Conservation (phyloP, 2,113 vertebrate species). For the Callorhinus ursinus region DNA sequence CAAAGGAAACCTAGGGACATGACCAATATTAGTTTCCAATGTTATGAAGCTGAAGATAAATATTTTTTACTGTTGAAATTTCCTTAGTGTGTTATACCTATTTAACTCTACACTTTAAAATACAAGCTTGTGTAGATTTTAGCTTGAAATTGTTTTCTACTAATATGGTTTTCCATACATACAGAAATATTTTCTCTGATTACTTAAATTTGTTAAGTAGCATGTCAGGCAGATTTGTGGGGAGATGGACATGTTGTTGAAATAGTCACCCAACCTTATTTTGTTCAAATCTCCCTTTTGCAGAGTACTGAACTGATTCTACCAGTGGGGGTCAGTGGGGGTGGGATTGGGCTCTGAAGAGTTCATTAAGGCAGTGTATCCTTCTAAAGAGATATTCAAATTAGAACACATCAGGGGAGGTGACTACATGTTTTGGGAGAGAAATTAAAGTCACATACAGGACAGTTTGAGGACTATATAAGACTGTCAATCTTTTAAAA, state of each 20-base stretch:
- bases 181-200: neutral
- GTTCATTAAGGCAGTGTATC: neutral
- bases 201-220: neutral
- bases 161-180: neutral
- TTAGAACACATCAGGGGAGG: neutral
- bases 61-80: neutral
- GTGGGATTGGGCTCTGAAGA: neutral
- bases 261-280: neutral
- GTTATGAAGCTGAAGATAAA: constrained; percentile 9
- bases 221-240: neutral
- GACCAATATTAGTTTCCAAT: neutral
- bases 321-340: neutral
- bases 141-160: constrained; percentile 26
- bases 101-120: neutral
- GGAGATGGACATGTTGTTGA: neutral
- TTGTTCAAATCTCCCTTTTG: neutral
- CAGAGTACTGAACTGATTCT: neutral
- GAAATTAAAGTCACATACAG: neutral
- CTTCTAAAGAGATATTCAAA: neutral
- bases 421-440: neutral
- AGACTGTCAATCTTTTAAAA: neutral
- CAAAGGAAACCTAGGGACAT: neutral
- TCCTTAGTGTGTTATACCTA: neutral
- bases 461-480: neutral
- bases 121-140: neutral